Base-by-base conservation (phyloP, 2,888 invertebrate genomes). In the Hypolimnas misippus region DNA sequence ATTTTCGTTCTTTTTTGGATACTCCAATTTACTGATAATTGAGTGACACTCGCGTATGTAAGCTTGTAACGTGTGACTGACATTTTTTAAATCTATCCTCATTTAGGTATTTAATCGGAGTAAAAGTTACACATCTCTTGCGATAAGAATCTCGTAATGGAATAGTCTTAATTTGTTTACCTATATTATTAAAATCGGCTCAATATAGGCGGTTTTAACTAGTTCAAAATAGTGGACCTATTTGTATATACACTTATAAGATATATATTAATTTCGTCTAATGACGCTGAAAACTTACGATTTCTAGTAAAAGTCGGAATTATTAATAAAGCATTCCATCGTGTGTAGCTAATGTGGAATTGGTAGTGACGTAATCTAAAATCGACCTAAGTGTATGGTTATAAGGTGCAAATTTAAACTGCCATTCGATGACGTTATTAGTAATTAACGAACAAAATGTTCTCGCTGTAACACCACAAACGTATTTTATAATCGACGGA, bases 261-360 rank as follows among this genome's bases (percentile, higher is more conserved):
- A 58, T 67, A 52, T 52, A 33, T 44, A 52, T 53, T 53, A 44
- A 52, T 52, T 51, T 58, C 38, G 29, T 38, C 51, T 52, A 31
- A 21, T 59, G 53, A 33, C 33, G 12, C 33, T 3, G 35, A 46
- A 35, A 12, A 10, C 14, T 46, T 54, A 52, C 51, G 50, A 49
- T 46, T 46, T n/a, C 25, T 49, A 49, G 49, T 14, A 29, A 75
- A 70, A 38, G 12, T 73, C 66, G 70, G 63, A 63, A 67, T 64
- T 73, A 73, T 78, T 78, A 77, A 77, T 67, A 74, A 82, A 85
- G 79, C 89, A 89, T 89, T 89, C 89, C 89, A 88, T 76, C 69
- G 74, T 79, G 76, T 79, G 81, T 76, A 75, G 74, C 70, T 73
- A 76, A 73, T 70, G 76, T 76, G 83, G 79, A 82, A 82, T 83